These are phyloP conservation scores for Pholis gunnellus DNA, from an alignment of 2,113 vertebrate genomes.

Conservation along the genomic window DNA sequence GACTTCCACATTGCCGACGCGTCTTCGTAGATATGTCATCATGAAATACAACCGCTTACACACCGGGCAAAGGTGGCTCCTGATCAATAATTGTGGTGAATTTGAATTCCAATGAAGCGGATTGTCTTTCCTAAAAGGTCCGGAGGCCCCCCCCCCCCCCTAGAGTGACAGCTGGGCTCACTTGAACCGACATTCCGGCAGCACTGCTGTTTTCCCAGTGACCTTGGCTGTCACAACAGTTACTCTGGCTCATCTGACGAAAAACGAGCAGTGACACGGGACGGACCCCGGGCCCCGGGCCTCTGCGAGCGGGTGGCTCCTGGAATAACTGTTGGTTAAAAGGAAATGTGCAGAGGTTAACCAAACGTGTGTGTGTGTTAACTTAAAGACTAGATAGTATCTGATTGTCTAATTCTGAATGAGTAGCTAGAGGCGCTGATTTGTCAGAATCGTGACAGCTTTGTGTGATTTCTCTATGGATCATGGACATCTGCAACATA, in stretches of 20 bases:
- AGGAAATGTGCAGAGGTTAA: constrained; percentile 27
- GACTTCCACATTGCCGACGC: not conserved
- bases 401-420: not conserved
- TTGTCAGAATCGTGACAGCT: not conserved
- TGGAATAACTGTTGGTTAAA: constrained; percentile 13
- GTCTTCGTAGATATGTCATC: not conserved
- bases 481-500: not conserved
- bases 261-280: constrained; percentile 57
- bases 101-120: constrained; percentile 14
- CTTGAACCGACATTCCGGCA: constrained; percentile 43
- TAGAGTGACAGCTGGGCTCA: constrained; percentile 61
- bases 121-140: constrained; percentile 19
- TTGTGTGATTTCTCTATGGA: not conserved
- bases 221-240: constrained; percentile 73
- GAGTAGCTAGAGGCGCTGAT: not conserved
- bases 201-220: constrained; percentile 54
- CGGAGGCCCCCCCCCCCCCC: not conserved
- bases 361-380: constrained; percentile 8
- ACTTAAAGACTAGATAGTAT: not conserved
- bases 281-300: constrained; percentile 10
- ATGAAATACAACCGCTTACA: not conserved
- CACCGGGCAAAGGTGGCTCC: not conserved
- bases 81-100: constrained; percentile 6
- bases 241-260: constrained; percentile 56
- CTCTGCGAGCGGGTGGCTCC: not conserved